These are phyloP conservation scores for Bambusicola thoracicus DNA, from an alignment of 2,113 vertebrate species.

Conservation along the genomic window DNA sequence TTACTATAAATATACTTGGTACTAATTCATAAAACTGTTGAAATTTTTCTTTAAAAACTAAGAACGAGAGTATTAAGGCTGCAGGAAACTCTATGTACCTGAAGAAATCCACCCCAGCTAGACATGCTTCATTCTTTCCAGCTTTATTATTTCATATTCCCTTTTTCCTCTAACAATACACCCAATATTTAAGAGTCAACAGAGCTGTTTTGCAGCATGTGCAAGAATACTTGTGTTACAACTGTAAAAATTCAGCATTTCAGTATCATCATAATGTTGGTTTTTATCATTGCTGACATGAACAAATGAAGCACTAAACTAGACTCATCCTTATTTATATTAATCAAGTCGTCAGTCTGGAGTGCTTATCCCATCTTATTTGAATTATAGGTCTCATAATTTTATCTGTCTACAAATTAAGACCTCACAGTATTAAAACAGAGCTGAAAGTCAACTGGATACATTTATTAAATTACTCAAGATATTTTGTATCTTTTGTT, in stretches of 20 bases:
- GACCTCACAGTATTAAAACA: conserved; percentile 41
- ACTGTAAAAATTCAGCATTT: background rate
- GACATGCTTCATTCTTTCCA: background rate
- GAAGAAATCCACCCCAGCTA: background rate
- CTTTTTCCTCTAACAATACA: background rate
- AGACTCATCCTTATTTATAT: conserved; percentile 22
- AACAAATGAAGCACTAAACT: conserved; percentile 60
- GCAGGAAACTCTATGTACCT: background rate
- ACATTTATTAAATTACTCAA: conserved; percentile 14
- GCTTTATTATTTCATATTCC: background rate
- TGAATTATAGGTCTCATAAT: conserved; percentile 46
- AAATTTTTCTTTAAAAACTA: background rate
- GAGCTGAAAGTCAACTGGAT: conserved; percentile 28
- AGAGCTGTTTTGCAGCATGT: background rate
- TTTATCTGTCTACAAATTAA: conserved; percentile 47
- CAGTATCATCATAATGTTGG: background rate
- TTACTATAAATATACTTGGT: background rate
- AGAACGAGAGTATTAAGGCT: background rate
- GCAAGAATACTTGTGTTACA: background rate
- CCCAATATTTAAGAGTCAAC: background rate
- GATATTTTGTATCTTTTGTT: conserved; percentile 14
- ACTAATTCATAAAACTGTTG: background rate
- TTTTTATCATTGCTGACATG: conserved; percentile 53
- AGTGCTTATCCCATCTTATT: conserved; percentile 41
- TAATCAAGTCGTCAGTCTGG: conserved; percentile 50